Conservation (phyloP, 2,113 vertebrate species). For the Oryctolagus cuniculus region DNA sequence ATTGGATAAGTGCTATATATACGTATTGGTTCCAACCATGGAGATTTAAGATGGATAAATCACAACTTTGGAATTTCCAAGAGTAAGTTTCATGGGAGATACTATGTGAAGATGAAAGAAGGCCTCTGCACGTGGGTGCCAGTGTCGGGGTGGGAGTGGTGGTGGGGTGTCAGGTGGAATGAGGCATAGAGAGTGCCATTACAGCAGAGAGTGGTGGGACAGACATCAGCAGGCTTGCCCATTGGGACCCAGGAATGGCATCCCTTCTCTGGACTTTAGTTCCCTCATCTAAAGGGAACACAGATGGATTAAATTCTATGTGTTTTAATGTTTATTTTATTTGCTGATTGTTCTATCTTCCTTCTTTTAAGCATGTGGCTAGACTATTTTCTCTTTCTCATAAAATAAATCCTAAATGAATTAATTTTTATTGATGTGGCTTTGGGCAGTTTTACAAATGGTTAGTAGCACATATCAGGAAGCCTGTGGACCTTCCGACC, state of each 20-base stretch:
- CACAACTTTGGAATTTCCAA: neutral
- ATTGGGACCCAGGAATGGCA: neutral
- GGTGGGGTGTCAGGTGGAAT: neutral
- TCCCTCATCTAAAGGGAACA: neutral
- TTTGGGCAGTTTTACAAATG: neutral
- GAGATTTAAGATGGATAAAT: neutral
- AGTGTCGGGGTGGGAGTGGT: neutral
- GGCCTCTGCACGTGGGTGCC: neutral
- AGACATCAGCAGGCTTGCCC: neutral
- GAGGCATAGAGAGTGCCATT: neutral
- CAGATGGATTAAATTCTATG: neutral
- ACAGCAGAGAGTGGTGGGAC: neutral
- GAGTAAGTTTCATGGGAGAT: neutral
- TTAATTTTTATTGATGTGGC: neutral
- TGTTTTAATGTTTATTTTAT: neutral
- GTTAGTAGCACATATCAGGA: neutral
- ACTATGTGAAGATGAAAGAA: neutral
- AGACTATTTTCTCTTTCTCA: slow-evolving; percentile 25
- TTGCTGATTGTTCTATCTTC: neutral
- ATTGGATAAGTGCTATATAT: neutral
- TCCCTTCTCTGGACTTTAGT: neutral
- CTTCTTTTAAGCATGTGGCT: neutral
- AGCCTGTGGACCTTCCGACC: neutral
- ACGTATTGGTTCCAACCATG: neutral
- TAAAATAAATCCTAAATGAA: neutral